phyloP scores from a whole-genome alignment of 2,113 vertebrate genomes.

The Marmota flaviventris region DNA sequence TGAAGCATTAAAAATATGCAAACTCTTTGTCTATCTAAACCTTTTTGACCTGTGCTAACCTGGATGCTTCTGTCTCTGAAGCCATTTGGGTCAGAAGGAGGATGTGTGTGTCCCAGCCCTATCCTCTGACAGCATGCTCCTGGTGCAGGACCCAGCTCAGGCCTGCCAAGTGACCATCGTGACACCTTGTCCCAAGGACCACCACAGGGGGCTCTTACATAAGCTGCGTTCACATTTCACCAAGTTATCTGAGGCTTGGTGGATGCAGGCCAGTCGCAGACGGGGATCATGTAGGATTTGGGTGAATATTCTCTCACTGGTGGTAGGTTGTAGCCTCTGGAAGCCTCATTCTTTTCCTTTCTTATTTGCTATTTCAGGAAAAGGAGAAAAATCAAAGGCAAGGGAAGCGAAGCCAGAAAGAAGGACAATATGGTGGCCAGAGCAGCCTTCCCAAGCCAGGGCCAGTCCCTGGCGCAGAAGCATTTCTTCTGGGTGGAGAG shows the following conservation, averaged over 20 bases:
- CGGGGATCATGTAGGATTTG: neutral
- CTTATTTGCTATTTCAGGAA: neutral
- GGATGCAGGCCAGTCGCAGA: neutral
- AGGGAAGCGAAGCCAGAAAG: neutral
- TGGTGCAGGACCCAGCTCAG: neutral
- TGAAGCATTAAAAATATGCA: neutral
- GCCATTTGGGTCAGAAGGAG: neutral
- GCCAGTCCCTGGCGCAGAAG: accelerated
- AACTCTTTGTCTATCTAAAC: neutral
- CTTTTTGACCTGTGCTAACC: neutral
- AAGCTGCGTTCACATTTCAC: neutral
- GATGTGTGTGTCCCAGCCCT: accelerated
- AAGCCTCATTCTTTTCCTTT: neutral
- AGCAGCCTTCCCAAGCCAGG: neutral
- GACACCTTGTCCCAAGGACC: neutral
- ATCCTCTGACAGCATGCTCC: accelerated
- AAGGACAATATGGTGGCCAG: neutral
- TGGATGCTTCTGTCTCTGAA: neutral
- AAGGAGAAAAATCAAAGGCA: neutral
- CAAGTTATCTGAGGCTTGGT: neutral
- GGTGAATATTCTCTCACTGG: neutral
- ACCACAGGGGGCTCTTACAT: neutral
- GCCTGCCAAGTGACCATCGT: neutral
- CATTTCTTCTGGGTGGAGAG: accelerated
- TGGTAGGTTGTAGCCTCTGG: neutral